Conservation (phyloP, 2,113 vertebrate genomes). For the Polyodon spathula region DNA sequence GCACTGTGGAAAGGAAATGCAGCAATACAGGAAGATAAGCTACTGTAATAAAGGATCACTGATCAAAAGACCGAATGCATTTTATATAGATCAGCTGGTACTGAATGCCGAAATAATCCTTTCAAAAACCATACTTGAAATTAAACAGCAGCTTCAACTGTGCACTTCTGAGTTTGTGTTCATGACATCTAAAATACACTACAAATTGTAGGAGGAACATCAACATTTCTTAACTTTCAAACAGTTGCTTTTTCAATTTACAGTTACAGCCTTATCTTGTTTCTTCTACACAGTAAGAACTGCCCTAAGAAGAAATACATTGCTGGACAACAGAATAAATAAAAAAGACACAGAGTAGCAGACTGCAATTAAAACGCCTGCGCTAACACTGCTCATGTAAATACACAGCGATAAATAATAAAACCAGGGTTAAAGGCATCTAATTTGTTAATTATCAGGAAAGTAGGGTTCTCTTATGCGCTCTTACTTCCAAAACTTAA, state of each 20-base stretch:
- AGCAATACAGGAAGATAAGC: constrained; percentile 49
- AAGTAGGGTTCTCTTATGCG: too few relatives aligned
- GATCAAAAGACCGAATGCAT: constrained; percentile 10
- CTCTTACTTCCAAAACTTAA: too few relatives aligned
- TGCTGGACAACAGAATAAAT: constrained; percentile 36
- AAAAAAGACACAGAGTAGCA: constrained; percentile 38
- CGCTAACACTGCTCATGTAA: constrained; percentile 51
- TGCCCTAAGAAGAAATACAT: constrained; percentile 40
- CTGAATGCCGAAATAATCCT: too few relatives aligned
- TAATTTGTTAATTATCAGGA: too few relatives aligned
- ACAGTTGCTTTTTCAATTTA: constrained; percentile 42
- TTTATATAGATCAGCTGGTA: constrained; percentile 10
- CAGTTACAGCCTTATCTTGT: constrained; percentile 41
- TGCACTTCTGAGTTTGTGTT: too few relatives aligned
- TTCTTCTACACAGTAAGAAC: constrained; percentile 37
- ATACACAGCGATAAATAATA: constrained; percentile 53
- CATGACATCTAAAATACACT: too few relatives aligned
- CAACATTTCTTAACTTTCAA: too few relatives aligned
- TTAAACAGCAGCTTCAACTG: too few relatives aligned
- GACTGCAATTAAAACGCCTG: constrained; percentile 54
- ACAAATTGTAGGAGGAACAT: too few relatives aligned
- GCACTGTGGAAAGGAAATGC: constrained; percentile 69
- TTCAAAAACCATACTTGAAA: too few relatives aligned
- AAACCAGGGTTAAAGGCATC: constrained; percentile 54
- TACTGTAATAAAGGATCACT: constrained; percentile 10